These are phyloP conservation scores for Lasioglossum albipes DNA, from an alignment of 1,140 invertebrate species.

Conservation along the genomic window DNA sequence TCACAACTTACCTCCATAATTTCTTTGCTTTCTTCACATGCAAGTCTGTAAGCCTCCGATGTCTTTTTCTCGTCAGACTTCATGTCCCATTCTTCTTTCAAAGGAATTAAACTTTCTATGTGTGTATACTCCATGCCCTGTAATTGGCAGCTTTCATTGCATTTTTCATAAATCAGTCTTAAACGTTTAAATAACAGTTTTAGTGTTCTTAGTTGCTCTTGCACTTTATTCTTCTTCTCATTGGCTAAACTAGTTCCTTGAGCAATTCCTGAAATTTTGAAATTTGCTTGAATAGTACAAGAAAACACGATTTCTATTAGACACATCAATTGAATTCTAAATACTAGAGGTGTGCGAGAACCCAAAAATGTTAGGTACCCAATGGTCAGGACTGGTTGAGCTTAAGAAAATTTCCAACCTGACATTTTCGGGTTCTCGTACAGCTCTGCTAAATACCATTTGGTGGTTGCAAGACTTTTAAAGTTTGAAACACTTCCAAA, in stretches of 20 bases:
- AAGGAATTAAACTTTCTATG: conserved; percentile 93
- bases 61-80: conserved; percentile 89
- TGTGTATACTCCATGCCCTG: conserved; percentile 94
- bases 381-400: too few relatives aligned
- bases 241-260: conserved; percentile 86
- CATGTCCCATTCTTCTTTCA: conserved; percentile 90
- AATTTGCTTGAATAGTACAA: neutral
- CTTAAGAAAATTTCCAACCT: too few relatives aligned
- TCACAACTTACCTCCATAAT: conserved; percentile 84
- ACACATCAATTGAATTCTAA: conserved; percentile 6
- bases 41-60: conserved; percentile 87
- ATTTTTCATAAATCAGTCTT: conserved; percentile 93
- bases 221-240: conserved; percentile 92
- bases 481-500: conserved; percentile 91
- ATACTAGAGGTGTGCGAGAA: too few relatives aligned
- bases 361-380: too few relatives aligned
- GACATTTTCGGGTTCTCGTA: too few relatives aligned
- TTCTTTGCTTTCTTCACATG: conserved; percentile 88
- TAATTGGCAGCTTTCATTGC: conserved; percentile 89
- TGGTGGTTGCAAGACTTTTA: conserved; percentile 88
- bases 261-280: conserved; percentile 82
- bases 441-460: conserved; percentile 65
- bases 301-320: too few relatives aligned
- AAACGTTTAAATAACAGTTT: conserved; percentile 90
- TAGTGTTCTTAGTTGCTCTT: conserved; percentile 90